These are phyloP conservation scores for Brachylomia viminalis DNA, from an alignment of 2,888 invertebrate species.

Conservation along the genomic window DNA sequence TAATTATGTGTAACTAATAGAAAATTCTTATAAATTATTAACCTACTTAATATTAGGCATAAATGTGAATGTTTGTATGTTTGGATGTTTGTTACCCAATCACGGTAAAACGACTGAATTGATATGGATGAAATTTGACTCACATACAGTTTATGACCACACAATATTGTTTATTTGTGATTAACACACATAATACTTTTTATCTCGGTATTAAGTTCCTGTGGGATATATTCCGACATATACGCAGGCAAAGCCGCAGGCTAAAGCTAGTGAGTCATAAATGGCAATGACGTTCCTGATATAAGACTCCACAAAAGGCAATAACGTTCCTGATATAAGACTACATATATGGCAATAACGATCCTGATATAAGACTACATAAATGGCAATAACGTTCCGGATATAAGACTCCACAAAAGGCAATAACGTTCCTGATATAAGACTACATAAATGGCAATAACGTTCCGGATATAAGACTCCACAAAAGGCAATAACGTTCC, in stretches of 20 bases:
- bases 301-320: background rate
- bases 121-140: background rate
- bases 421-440: background rate
- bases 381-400: background rate
- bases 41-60: background rate
- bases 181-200: background rate
- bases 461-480: background rate
- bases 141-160: too few species aligned
- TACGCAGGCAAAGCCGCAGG: background rate
- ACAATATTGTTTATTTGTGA: too few species aligned
- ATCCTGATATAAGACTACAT: background rate
- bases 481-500: background rate
- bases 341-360: background rate
- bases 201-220: background rate
- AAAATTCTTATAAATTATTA: background rate
- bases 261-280: background rate
- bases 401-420: background rate
- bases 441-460: background rate
- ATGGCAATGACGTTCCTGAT: background rate
- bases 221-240: background rate
- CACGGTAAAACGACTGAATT: background rate
- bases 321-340: background rate
- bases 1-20: background rate
- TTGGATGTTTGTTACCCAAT: background rate
- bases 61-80: background rate